These are phyloP conservation scores for Julus scandinavius DNA, from an alignment of 2,888 invertebrate genomes.

Conservation along the genomic window DNA sequence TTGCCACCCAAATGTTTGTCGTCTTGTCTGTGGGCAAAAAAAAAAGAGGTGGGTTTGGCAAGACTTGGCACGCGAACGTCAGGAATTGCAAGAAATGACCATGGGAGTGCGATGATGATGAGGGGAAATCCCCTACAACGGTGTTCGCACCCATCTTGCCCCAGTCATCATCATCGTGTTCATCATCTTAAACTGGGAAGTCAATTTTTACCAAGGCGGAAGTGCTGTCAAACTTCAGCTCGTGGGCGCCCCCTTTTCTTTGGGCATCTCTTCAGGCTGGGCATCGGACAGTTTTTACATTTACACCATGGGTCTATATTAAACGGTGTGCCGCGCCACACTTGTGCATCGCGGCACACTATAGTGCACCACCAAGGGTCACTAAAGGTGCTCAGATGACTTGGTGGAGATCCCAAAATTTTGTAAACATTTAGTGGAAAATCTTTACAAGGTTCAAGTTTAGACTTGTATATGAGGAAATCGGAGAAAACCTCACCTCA, in stretches of 20 bases:
- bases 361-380: no score
- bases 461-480: no score
- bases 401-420: no score
- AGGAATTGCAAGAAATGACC: constrained; percentile 21
- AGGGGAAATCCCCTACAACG: constrained; percentile 23
- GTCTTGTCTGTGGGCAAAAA: neutral
- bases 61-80: constrained; percentile 31
- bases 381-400: no score
- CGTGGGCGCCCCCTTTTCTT: neutral
- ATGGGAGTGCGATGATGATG: neutral
- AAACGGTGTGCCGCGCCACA: no score
- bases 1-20: constrained; percentile 52
- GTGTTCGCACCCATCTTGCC: neutral
- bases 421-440: no score
- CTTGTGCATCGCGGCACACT: no score
- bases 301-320: no score
- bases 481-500: no score
- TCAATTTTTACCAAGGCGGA: constrained; percentile 23
- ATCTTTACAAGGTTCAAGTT: no score
- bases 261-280: neutral
- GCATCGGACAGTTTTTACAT: neutral
- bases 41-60: constrained; percentile 2
- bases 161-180: constrained; percentile 36
- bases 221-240: neutral
- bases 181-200: constrained; percentile 40